Evolutionary conservation across 37 sponge, comb jelly and placozoan species (phyloP), one percentile per base, ranked within the genome.

Genomic region (Crambe crambe): DNA sequence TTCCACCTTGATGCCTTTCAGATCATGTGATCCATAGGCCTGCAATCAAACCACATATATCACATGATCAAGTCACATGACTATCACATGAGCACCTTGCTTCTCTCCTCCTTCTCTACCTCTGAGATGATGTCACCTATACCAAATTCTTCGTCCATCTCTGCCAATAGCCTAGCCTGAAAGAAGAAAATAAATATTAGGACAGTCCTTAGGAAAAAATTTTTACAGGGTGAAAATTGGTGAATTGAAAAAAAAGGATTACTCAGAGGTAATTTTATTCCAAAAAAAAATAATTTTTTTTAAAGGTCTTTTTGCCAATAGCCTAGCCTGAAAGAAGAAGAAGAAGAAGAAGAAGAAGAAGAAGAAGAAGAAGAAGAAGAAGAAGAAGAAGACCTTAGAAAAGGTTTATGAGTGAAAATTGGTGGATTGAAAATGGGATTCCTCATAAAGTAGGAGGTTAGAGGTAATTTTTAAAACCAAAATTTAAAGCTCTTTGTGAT

Each of bases 131-230:
- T 44, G 47, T 82, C 86, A 18, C 87, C 85, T 41, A 92, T 78
- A 57, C 93, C 96, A 87, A 92, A 96, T 68, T 92, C 96, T 60
- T 87, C 90, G 63, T 96, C 96, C 96, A 96, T 92, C 38, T 86
- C 90, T 31, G 87, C 93, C 51, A 96, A 61, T 62, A 92, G 17
- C 51, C 78, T 62, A 37, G 93, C 93, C 90, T 96, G 73, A 6
- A 47, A 15, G 10, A 6, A 47, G 51, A 47, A 12, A 47, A 12
- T n/a, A n/a, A n/a, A n/a, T n/a, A n/a, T n/a, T n/a, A n/a, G n/a
- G n/a, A n/a, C n/a, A n/a, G n/a, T n/a, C n/a, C n/a, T n/a, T n/a
- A n/a, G n/a, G n/a, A n/a, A n/a, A n/a, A n/a, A n/a, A n/a, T n/a
- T n/a, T n/a, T n/a, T n/a, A n/a, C n/a, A n/a, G n/a, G 29, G 26